phyloP scores from a whole-genome alignment of 2,113 vertebrate species.

The Brachyistius frenatus region DNA sequence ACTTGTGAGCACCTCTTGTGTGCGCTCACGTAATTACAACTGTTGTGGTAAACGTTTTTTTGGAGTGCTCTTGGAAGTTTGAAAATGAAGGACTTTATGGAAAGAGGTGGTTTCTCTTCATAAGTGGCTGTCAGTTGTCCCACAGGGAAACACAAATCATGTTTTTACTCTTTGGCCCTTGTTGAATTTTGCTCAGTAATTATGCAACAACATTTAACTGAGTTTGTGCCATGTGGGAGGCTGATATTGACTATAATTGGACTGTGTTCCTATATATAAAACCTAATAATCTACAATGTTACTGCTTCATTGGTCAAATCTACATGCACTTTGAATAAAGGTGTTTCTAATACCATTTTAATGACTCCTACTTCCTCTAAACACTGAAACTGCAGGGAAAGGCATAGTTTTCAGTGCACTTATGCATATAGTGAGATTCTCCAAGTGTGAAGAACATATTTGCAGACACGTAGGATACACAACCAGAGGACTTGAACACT shows the following conservation, averaged over 20 bases:
- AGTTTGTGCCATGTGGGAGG: background rate
- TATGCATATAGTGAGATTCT: constrained; percentile 5
- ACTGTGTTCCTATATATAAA: background rate
- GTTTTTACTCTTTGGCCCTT: constrained; percentile 23
- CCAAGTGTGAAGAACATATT: constrained; percentile 23
- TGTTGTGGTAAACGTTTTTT: constrained; percentile 18
- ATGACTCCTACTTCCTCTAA: background rate
- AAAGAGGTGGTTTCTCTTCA: constrained; percentile 9
- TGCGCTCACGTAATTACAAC: constrained; percentile 62
- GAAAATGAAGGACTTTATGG: constrained; percentile 2
- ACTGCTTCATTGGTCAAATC: background rate
- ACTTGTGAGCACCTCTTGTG: constrained; percentile 32
- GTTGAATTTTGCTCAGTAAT: constrained; percentile 20
- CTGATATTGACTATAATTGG: background rate
- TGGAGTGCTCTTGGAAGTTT: constrained; percentile 37
- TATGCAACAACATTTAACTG: constrained; percentile 4
- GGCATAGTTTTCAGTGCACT: constrained; percentile 1
- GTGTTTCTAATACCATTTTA: background rate
- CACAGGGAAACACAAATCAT: constrained; percentile 39
- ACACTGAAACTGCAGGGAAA: background rate
- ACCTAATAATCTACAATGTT: background rate
- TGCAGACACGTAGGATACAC: constrained; percentile 15
- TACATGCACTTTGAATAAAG: background rate
- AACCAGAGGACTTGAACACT: constrained; percentile 2
- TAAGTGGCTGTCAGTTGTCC: constrained; percentile 24